Conservation (phyloP, 2,113 vertebrate species). For the Mystacornis crossleyi region DNA sequence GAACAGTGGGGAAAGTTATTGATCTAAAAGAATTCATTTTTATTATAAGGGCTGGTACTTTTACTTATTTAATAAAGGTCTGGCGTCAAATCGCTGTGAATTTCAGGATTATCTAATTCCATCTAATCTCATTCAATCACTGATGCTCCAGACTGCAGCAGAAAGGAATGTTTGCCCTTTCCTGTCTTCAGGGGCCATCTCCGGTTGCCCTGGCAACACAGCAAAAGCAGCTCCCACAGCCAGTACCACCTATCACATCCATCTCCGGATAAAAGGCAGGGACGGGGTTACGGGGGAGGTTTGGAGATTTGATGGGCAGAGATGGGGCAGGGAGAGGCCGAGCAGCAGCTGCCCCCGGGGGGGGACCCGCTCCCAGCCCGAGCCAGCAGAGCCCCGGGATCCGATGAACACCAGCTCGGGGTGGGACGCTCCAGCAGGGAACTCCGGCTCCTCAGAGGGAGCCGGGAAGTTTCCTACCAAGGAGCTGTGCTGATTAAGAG, state of each 20-base stretch:
- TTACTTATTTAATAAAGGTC: conserved; percentile 69
- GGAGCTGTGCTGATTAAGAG: background rate
- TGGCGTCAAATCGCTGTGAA: conserved; percentile 61
- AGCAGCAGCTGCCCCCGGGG: background rate
- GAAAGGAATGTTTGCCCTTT: conserved; percentile 73
- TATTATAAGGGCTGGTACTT: conserved; percentile 45
- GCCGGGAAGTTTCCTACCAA: background rate
- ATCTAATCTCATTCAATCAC: conserved; percentile 75
- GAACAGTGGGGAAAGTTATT: conserved; percentile 20
- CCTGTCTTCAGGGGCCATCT: conserved; percentile 74
- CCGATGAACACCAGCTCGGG: background rate
- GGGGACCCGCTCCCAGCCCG: background rate
- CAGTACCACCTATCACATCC: background rate
- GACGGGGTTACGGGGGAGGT: background rate
- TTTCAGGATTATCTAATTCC: conserved; percentile 74
- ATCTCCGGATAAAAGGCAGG: background rate
- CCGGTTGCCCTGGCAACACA: conserved; percentile 84
- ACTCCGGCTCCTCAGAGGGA: background rate
- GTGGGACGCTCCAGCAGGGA: background rate
- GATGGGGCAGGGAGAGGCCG: background rate
- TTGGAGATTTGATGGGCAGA: background rate
- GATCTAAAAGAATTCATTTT: conserved; percentile 61
- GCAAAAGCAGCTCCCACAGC: conserved; percentile 9
- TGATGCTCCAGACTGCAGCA: conserved; percentile 69
- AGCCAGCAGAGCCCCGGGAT: background rate